These are phyloP conservation scores for Drosophila multiciliata DNA, from an alignment of 2,888 invertebrate genomes.

Conservation along the genomic window DNA sequence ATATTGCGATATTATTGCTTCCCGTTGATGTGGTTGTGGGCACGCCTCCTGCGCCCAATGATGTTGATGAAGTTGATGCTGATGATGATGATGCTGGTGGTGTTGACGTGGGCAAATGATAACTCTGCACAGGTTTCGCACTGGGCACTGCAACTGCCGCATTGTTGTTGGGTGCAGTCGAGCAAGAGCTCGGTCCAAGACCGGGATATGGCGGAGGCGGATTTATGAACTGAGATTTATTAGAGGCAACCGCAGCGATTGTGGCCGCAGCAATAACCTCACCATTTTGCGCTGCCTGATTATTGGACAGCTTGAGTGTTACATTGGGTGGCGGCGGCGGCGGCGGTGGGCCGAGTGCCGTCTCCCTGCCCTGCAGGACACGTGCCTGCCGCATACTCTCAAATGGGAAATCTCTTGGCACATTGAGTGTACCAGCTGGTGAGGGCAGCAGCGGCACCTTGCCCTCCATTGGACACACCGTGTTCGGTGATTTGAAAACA, in stretches of 20 bases:
- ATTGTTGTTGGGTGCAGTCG: conserved; percentile 43
- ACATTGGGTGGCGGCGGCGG: conserved; percentile 76
- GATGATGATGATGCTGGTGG: conserved; percentile 25
- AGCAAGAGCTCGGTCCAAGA: conserved; percentile 57
- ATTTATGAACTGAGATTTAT: conserved; percentile 83
- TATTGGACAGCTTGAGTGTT: conserved; percentile 79
- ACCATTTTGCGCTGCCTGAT: conserved; percentile 67
- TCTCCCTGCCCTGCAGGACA: conserved; percentile 92
- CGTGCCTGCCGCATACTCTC: conserved; percentile 96
- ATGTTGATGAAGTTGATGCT: conserved; percentile 12
- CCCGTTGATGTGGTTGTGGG: conserved; percentile 64
- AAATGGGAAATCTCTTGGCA: conserved; percentile 90
- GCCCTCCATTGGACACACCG: conserved; percentile 93
- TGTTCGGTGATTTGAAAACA: conserved; percentile 92
- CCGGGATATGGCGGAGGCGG: conserved; percentile 84
- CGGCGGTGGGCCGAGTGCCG: conserved; percentile 72
- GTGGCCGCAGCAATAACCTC: conserved; percentile 59
- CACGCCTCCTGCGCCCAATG: conserved; percentile 25
- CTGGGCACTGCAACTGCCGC: conserved; percentile 36
- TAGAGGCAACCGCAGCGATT: conserved; percentile 37
- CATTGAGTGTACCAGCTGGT: conserved; percentile 85
- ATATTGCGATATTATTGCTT: conserved; percentile 89
- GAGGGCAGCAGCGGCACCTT: conserved; percentile 87
- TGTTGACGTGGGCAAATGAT: conserved; percentile 40
- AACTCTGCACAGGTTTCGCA: conserved; percentile 41